phyloP scores from a whole-genome alignment of 2,113 vertebrate genomes.

The Microcebus ravelobensis region DNA sequence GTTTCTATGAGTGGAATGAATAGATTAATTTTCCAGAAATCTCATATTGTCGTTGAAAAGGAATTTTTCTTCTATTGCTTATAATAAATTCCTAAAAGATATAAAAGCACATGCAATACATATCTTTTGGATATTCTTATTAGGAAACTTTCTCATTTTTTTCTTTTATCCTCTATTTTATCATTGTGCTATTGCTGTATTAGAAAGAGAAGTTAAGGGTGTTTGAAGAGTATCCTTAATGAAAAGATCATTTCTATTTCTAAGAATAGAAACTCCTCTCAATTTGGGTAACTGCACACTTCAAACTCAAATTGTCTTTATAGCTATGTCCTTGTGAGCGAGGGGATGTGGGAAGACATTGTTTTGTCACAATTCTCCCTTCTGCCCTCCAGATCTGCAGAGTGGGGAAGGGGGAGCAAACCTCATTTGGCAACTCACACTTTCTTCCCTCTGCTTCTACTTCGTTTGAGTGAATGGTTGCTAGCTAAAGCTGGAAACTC shows the following conservation, averaged over 20 bases:
- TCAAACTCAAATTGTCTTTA: not conserved
- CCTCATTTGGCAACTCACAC: slow-evolving; percentile 62
- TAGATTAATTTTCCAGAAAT: slow-evolving; percentile 28
- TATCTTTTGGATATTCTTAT: not conserved
- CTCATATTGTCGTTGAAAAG: not conserved
- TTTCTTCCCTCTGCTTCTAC: slow-evolving; percentile 38
- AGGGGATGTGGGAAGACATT: slow-evolving; percentile 22
- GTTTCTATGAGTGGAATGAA: not conserved
- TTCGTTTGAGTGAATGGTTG: slow-evolving; percentile 61
- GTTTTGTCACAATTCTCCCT: not conserved
- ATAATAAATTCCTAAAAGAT: not conserved
- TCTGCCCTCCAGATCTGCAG: not conserved
- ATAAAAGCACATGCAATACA: not conserved
- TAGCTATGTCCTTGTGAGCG: not conserved
- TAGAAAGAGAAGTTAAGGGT: not conserved
- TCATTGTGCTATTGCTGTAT: not conserved
- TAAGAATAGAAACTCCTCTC: slow-evolving; percentile 14
- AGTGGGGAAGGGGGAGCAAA: not conserved
- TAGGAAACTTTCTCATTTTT: not conserved
- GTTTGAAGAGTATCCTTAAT: not conserved
- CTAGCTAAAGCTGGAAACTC: slow-evolving; percentile 53
- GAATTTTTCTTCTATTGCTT: not conserved
- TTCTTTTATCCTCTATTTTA: not conserved
- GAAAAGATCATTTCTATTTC: not conserved
- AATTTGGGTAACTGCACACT: not conserved